A percentile compares a stretch with the other conserved stretches of the same genome.
Evolutionary conservation across 1,140 invertebrate genomes (phyloP).

Genomic region (Drosophila malerkotliana): DNA sequence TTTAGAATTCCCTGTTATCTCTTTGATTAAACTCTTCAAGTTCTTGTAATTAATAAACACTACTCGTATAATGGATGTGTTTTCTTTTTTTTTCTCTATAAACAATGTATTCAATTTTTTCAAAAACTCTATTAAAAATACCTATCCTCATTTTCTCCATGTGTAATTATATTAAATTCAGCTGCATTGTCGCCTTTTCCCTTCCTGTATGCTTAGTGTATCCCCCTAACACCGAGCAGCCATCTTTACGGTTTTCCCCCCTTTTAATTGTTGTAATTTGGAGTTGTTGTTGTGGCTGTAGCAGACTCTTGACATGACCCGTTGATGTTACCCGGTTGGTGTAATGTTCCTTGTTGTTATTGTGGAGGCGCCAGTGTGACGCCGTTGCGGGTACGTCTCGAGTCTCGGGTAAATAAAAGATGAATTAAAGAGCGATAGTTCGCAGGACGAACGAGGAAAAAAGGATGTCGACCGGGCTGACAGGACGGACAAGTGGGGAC

Average conservation of each 20-base stretch:
- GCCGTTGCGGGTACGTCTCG: slow-evolving; percentile 51
- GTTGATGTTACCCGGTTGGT: slow-evolving; percentile 47
- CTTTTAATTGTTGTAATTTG: slow-evolving; percentile 77
- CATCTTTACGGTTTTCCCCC: slow-evolving; percentile 26
- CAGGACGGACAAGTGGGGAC: slow-evolving; percentile 16
- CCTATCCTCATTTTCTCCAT: neutral
- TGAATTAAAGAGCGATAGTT: slow-evolving; percentile 72
- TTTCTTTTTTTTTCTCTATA: no score
- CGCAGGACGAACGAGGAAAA: slow-evolving; percentile 1
- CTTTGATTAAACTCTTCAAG: no score
- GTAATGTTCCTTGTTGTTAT: slow-evolving; percentile 32
- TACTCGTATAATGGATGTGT: no score
- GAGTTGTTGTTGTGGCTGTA: neutral
- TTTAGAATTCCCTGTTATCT: no score
- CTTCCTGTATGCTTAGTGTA: slow-evolving; percentile 28
- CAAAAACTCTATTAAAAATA: no score
- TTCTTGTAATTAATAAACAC: no score
- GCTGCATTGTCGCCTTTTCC: slow-evolving; percentile 48
- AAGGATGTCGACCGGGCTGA: slow-evolving; percentile 7
- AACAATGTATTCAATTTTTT: no score
- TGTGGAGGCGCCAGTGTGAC: slow-evolving; percentile 62
- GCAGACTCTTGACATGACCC: slow-evolving; percentile 43
- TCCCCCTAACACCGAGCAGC: neutral
- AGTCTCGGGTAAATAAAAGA: slow-evolving; percentile 62
- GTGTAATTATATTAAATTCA: slow-evolving; percentile 33